phyloP scores from a whole-genome alignment of 1,140 invertebrate species.

The Drosophila gunungcola region DNA sequence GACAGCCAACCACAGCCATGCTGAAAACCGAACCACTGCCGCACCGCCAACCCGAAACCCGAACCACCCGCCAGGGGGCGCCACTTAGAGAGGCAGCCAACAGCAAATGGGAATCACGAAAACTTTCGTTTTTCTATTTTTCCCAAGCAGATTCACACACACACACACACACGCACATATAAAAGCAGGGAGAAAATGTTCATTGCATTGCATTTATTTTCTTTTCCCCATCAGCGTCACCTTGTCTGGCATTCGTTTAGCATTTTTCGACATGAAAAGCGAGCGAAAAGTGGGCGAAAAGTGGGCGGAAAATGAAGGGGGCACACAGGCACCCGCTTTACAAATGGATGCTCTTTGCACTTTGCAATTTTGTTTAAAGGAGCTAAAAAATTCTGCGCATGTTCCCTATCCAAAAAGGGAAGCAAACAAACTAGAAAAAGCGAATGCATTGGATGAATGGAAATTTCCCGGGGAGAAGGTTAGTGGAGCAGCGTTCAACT shows the following conservation, averaged over 20 bases:
- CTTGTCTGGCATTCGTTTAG: constrained; percentile 22
- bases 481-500: constrained; percentile 42
- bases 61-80: constrained; percentile 62
- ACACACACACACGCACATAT: constrained; percentile 3
- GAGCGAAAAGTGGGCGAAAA: constrained; percentile 2
- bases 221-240: constrained; percentile 8
- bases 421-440: constrained; percentile 57
- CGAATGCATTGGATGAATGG: constrained; percentile 56
- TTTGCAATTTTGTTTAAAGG: constrained; percentile 53
- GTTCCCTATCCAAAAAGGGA: constrained; percentile 63
- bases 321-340: neutral
- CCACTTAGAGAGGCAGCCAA: constrained; percentile 68
- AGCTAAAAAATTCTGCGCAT: constrained; percentile 76
- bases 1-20: constrained; percentile 79
- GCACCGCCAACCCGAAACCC: constrained; percentile 49
- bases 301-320: neutral
- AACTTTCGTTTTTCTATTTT: constrained; percentile 83
- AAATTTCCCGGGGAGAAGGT: constrained; percentile 41
- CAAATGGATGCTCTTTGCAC: constrained; percentile 28
- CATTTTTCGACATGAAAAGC: constrained; percentile 8
- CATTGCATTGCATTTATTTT: constrained; percentile 78
- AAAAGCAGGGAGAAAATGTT: constrained; percentile 47
- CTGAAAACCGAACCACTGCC: constrained; percentile 72
- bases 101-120: constrained; percentile 81
- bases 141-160: constrained; percentile 45